These are phyloP conservation scores for Thermophis baileyi DNA, from an alignment of 2,113 vertebrate genomes.

Conservation along the genomic window DNA sequence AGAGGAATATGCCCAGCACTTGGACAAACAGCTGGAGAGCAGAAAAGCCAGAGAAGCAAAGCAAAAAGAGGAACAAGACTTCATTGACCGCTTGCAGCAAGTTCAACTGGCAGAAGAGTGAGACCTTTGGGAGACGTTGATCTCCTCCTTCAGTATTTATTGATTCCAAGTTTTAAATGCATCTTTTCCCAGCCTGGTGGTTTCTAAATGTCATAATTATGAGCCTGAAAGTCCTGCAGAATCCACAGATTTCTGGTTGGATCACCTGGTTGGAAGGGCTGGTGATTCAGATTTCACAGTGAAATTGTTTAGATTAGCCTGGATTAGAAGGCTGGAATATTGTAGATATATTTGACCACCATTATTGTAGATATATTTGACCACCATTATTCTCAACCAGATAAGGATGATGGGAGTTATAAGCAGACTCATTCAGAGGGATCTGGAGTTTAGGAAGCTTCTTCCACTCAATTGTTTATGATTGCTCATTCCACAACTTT, in stretches of 20 bases:
- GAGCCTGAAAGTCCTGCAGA: background rate
- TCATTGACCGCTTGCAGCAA: conserved; percentile 70
- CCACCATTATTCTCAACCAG: too few relatives aligned
- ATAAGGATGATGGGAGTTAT: background rate
- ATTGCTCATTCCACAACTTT: too few relatives aligned
- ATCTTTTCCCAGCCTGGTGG: background rate
- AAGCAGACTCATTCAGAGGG: background rate
- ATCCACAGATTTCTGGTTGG: background rate
- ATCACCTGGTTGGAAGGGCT: background rate
- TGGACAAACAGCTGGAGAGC: conserved; percentile 67
- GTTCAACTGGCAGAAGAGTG: conserved; percentile 76
- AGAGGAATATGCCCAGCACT: conserved; percentile 65
- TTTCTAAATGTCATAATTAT: background rate
- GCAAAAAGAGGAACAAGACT: conserved; percentile 60
- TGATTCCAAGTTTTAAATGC: background rate
- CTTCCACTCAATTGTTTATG: too few relatives aligned
- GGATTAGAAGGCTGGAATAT: background rate
- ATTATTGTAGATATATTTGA: background rate
- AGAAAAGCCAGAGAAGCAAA: conserved; percentile 51
- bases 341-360: background rate
- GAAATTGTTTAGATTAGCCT: background rate
- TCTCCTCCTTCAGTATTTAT: background rate
- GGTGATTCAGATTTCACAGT: background rate
- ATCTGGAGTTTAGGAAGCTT: too few relatives aligned
- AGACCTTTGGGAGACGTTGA: conserved; percentile 39